Conservation (phyloP, 2,113 vertebrate species). For the Grus americana region DNA sequence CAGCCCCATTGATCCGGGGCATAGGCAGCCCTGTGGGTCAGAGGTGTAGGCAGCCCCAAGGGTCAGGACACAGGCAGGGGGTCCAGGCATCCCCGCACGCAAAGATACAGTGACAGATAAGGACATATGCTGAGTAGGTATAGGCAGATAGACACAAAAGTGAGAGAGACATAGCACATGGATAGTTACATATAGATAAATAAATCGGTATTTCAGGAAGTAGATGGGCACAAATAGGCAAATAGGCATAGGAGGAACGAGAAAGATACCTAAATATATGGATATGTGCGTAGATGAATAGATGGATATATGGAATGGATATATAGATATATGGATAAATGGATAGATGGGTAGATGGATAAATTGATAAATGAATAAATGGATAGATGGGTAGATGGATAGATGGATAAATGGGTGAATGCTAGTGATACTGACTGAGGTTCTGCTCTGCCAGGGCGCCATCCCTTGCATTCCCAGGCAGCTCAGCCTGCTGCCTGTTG, state of each 20-base stretch:
- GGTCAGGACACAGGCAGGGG: too few relatives aligned
- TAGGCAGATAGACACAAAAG: rapidly evolving
- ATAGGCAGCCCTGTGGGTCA: not conserved
- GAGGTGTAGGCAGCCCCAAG: not conserved
- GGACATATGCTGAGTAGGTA: rapidly evolving
- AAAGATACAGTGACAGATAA: not conserved
- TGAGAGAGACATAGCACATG: rapidly evolving
- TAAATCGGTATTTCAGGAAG: not conserved
- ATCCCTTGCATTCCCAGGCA: not conserved
- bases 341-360: not conserved
- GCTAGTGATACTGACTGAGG: too few relatives aligned
- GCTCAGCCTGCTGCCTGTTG: not conserved
- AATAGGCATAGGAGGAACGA: rapidly evolving
- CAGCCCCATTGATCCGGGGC: not conserved
- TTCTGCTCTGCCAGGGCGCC: not conserved
- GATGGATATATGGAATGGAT: not conserved
- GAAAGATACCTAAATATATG: not conserved
- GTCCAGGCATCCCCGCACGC: not conserved
- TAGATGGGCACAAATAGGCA: not conserved
- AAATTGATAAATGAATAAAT: rapidly evolving
- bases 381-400: too few relatives aligned
- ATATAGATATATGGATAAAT: not conserved
- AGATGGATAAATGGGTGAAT: not conserved
- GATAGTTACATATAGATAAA: not conserved
- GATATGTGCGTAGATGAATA: not conserved